Base-by-base conservation (phyloP, 2,797 vertebrate genomes). In the Microctenopoma stevenorrisi region DNA sequence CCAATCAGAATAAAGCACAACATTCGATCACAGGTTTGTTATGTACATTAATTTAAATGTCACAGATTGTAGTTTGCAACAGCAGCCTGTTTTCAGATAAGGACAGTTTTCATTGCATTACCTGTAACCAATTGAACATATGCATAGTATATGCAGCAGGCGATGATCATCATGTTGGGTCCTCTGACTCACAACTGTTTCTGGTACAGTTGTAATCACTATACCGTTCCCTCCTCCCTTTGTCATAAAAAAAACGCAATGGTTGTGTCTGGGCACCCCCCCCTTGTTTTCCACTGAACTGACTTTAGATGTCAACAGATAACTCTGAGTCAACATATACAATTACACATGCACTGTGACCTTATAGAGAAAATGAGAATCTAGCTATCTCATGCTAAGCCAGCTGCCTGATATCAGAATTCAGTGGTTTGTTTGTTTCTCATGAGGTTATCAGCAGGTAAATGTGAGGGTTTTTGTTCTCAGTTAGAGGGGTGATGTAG, bases 121-220 rank as follows among this genome's bases (percentile, higher is more conserved):
- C 74, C 79, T 68, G 67, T 75, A 35, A 62, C 68, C 56, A 70
- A 26, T 10, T 40, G 35, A 12, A 67, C 12, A 25, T 66, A n/a
- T 16, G 14, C 67, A 6, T 66, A 38, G 0, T 14, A 46, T 15
- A 78, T 46, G 35, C 13, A 53, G 44, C 50, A 73, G 46, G 63
- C 28, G 25, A 49, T 11, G 8, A 68, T 44, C 2, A 53, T 48
- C 49, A 66, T 74, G 44, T 25, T 61, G 46, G 46, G n/a, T 57
- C 46, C 72, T 58, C 38, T 70, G 51, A 13, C n/a, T 49, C 35
- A 4, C 7, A 53, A 16, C 10, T 5, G 7, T 33, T 33, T 30
- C 55, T 64, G 10, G 4, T 14, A 1, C 8, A 52, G 33, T 18
- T 26, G n/a, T n/a, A 1, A 1, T 35, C 33, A 35, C 33, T 35